Conservation (phyloP, 2,797 vertebrate genomes). For the Rachycentron canadum region DNA sequence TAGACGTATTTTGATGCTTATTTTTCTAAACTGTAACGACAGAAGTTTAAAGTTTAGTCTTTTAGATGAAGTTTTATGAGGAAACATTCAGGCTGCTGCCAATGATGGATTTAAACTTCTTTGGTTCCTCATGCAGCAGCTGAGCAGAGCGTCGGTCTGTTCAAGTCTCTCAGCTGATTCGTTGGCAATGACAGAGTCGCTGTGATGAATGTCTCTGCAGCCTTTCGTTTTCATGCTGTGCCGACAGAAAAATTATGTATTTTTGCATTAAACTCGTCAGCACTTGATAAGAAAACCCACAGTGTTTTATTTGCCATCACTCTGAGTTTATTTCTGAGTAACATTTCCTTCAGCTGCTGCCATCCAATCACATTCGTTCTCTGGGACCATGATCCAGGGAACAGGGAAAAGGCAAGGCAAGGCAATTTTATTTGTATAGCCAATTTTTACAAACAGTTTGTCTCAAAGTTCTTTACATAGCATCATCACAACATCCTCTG, state of each 20-base stretch:
- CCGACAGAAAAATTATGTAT: not conserved
- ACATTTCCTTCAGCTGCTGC: too few species aligned
- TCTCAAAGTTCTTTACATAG: too few species aligned
- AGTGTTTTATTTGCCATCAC: too few species aligned
- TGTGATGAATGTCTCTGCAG: not conserved
- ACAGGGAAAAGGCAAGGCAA: too few species aligned
- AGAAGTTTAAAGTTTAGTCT: slow-evolving; percentile 61
- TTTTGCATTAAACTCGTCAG: slow-evolving; percentile 8
- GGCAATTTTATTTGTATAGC: too few species aligned
- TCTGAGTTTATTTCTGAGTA: too few species aligned
- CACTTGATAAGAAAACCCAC: not conserved
- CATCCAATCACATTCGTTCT: too few species aligned
- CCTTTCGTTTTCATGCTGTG: not conserved
- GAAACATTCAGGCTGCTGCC: not conserved
- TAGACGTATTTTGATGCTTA: slow-evolving; percentile 73
- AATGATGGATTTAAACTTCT: too few species aligned
- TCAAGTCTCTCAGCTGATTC: not conserved
- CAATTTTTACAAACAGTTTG: too few species aligned
- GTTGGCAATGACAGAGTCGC: too few species aligned
- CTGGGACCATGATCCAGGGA: too few species aligned
- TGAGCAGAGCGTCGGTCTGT: not conserved
- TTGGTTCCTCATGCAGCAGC: not conserved
- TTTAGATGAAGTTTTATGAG: not conserved
- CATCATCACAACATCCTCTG: too few species aligned
- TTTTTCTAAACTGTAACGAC: slow-evolving; percentile 75